A percentile compares a stretch with the other conserved stretches of the same genome.
phyloP scores from a whole-genome alignment of 1,140 invertebrate species.

The Carposina sasakii region DNA sequence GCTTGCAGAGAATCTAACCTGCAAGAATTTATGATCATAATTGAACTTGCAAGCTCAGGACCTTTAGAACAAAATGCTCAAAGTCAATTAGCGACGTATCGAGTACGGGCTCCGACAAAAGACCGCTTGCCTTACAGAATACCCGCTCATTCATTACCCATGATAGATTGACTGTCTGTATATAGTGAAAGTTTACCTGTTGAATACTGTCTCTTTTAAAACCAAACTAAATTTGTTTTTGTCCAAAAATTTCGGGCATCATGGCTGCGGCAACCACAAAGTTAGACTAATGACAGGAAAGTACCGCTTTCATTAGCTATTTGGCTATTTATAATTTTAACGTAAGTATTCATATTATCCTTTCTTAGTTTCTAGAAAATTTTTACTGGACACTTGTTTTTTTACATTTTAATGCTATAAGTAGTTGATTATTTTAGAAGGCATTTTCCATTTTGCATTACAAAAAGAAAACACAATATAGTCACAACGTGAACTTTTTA shows the following conservation, averaged over 20 bases:
- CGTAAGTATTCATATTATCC: too few species aligned
- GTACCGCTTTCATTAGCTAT: conserved; percentile 33
- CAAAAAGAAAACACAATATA: too few species aligned
- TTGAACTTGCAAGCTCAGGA: too few species aligned
- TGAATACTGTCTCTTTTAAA: conserved; percentile 44
- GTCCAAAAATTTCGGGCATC: conserved; percentile 36
- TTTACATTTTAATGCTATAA: too few species aligned
- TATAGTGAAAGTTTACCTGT: conserved; percentile 49
- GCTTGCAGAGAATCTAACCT: too few species aligned
- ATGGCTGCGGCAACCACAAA: conserved; percentile 36
- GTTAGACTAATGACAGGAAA: conserved; percentile 59
- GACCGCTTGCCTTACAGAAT: conserved; percentile 33
- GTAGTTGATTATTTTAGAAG: too few species aligned
- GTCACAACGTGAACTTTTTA: too few species aligned
- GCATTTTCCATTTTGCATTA: too few species aligned
- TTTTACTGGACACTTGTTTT: too few species aligned
- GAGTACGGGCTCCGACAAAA: conserved; percentile 22
- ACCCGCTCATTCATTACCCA: conserved; percentile 31
- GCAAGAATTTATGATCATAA: too few species aligned
- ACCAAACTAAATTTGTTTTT: conserved; percentile 40
- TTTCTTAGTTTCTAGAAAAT: too few species aligned
- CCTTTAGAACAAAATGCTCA: too few species aligned
- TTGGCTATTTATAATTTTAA: conserved; percentile 34
- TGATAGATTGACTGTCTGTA: conserved; percentile 41
- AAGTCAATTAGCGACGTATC: conserved; percentile 37